phyloP scores from a whole-genome alignment of 2,113 vertebrate genomes.

The Chaetodon auriga region DNA sequence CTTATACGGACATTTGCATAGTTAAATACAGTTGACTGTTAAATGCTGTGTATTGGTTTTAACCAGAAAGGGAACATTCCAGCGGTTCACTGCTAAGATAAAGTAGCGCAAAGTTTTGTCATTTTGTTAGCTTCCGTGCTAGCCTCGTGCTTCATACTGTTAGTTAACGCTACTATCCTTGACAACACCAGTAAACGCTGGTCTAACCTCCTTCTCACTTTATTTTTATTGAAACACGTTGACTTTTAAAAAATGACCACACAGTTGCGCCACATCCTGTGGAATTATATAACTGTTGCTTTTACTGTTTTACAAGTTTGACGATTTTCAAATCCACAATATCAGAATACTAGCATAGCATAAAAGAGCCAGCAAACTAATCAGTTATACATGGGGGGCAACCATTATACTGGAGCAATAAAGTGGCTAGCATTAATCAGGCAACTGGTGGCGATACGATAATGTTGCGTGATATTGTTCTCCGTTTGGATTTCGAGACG shows the following conservation, averaged over 20 bases:
- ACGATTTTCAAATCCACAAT: background rate
- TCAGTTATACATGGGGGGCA: background rate
- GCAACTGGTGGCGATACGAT: background rate
- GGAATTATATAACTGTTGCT: background rate
- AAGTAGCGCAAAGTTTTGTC: constrained; percentile 71
- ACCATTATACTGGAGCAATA: background rate
- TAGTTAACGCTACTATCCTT: constrained; percentile 61
- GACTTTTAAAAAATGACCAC: background rate
- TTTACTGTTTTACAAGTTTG: background rate
- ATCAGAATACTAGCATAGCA: constrained; percentile 44
- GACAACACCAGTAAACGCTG: constrained; percentile 55
- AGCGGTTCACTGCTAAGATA: background rate
- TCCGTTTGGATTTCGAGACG: background rate
- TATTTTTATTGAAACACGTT: constrained; percentile 3
- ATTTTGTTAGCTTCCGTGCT: constrained; percentile 70
- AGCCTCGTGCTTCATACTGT: constrained; percentile 70
- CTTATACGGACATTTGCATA: constrained; percentile 5
- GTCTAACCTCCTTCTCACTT: background rate
- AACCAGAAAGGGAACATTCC: background rate
- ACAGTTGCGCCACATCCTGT: background rate
- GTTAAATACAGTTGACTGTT: background rate
- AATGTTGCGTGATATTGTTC: background rate
- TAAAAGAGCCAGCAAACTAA: constrained; percentile 20
- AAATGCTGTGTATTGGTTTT: background rate
- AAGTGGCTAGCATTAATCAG: background rate